phyloP scores from a whole-genome alignment of 2,113 vertebrate species.

The Passerina amoena region DNA sequence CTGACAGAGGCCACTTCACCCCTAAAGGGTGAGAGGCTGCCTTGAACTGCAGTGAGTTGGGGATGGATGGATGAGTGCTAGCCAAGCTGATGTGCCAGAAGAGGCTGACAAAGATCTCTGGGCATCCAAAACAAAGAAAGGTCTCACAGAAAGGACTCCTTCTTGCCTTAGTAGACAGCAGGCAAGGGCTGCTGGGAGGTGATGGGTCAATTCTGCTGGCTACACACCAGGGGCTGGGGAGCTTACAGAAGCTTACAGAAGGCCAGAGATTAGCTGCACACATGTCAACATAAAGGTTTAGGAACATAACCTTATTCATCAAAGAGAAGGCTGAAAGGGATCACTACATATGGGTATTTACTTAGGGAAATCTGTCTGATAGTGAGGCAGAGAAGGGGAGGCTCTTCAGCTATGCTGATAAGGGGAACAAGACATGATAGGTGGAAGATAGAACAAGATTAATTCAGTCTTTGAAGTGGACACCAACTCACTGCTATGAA shows the following conservation, averaged over 20 bases:
- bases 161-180: background rate
- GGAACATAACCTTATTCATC: background rate
- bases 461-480: slow-evolving; percentile 38
- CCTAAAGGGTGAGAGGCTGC: background rate
- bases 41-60: background rate
- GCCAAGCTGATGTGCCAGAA: background rate
- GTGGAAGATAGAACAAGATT: background rate
- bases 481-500: background rate
- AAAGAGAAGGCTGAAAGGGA: background rate
- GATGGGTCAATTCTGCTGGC: background rate
- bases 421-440: background rate
- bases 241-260: background rate
- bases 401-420: background rate
- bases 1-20: background rate
- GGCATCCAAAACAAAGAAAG: background rate
- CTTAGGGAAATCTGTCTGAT: background rate
- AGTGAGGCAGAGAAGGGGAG: background rate
- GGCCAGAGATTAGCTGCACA: background rate
- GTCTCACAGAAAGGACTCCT: accelerated
- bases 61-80: background rate
- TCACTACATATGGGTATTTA: background rate
- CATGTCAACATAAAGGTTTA: background rate
- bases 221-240: background rate
- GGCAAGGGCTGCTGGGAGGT: background rate
- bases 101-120: background rate